Evolutionary conservation across 2,888 invertebrate species (phyloP).

Genomic region (Tetragnatha montana): DNA sequence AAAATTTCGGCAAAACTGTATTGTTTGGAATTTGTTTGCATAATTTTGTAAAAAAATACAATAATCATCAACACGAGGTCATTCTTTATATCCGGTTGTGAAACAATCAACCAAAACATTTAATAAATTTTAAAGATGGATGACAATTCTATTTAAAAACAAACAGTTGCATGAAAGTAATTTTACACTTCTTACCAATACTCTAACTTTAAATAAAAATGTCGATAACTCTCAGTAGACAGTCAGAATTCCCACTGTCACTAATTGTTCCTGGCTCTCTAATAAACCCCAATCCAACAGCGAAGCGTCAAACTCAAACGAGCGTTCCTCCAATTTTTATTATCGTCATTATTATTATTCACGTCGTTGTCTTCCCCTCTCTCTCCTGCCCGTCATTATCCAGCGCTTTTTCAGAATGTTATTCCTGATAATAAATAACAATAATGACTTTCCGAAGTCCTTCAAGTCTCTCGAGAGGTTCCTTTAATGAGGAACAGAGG

Average conservation of each 20-base stretch:
- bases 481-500: constrained; percentile 25
- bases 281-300: background rate
- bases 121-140: too few species aligned
- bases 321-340: background rate
- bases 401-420: background rate
- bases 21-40: too few species aligned
- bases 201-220: too few species aligned
- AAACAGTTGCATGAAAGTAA: too few species aligned
- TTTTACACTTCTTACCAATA: too few species aligned
- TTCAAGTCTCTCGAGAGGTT: constrained; percentile 25
- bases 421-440: constrained; percentile 50
- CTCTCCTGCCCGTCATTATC: background rate
- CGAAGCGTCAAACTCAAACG: background rate
- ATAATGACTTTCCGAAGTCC: constrained; percentile 49
- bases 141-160: too few species aligned
- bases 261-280: background rate
- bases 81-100: too few species aligned
- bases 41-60: too few species aligned
- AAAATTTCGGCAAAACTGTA: too few species aligned
- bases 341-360: background rate
- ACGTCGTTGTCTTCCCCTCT: background rate
- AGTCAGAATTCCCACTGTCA: background rate
- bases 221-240: too few species aligned
- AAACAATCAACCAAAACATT: too few species aligned
- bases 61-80: too few species aligned